Evolutionary conservation across 2,113 vertebrate genomes (phyloP).

Genomic region (Lagopus muta): DNA sequence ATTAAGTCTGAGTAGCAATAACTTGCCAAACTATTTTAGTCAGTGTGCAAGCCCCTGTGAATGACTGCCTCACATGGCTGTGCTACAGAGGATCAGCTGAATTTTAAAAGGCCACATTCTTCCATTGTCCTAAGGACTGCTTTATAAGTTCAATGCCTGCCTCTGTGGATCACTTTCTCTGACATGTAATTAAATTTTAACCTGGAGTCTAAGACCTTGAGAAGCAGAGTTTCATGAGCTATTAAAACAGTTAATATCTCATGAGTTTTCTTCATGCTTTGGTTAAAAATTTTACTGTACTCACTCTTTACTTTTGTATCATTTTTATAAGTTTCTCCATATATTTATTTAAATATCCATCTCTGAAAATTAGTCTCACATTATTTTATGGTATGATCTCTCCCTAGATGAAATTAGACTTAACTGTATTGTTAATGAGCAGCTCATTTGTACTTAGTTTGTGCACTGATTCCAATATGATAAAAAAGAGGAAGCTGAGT

Average conservation of each 20-base stretch:
- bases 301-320: background rate
- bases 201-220: background rate
- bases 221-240: background rate
- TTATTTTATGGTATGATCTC: background rate
- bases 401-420: background rate
- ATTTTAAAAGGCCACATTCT: background rate
- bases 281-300: background rate
- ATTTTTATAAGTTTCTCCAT: background rate
- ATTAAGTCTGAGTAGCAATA: background rate
- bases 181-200: background rate
- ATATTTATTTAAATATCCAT: background rate
- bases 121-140: background rate
- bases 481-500: background rate
- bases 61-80: background rate
- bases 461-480: background rate
- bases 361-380: background rate
- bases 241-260: background rate
- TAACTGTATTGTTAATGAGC: background rate
- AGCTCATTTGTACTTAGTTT: background rate
- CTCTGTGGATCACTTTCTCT: background rate
- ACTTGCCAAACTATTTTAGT: background rate
- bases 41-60: rapidly evolving
- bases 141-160: background rate
- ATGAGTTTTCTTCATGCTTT: background rate
- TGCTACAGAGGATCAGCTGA: background rate